Base-by-base conservation (phyloP, 2,888 invertebrate species). In the Dynastes grantii region DNA sequence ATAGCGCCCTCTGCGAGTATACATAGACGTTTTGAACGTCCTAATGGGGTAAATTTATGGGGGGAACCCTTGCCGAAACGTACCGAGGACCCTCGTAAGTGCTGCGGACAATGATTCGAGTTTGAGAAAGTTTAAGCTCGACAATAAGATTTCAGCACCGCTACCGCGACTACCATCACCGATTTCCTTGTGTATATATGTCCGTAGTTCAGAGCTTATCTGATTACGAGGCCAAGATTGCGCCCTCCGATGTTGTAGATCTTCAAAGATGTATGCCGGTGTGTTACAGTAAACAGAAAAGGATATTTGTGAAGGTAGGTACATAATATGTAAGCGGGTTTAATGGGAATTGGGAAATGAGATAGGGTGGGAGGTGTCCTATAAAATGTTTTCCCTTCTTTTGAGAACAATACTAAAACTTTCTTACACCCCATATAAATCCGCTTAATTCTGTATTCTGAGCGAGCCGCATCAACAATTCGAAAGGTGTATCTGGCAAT, bases 31-130 rank as follows among this genome's bases (percentile, higher is more conserved):
- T 63, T 63, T 27, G 73, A 45, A 75, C 61, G 61, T 61, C 63
- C 61, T 61, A 75, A 75, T 75, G 73, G 73, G 61, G 40, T 75
- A 75, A 75, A 75, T 75, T 75, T 75, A 75, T 75, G 73, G 73
- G 73, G 73, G 63, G 32, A 61, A 40, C 61, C 65, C 65, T 45
- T 40, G 45, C 27, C 22, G 45, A 49, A 61, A 61, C 73, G 61
- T 75, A 75, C 61, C 32, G 32, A 37, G 61, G 61, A 75, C 73
- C 73, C 73, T 75, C 27, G 61, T 61, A 75, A 75, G 61, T 75
- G 73, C 73, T 63, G 13, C 73, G 37, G 61, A 75, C 73, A 75
- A 75, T 75, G 73, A 75, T 75, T 75, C 73, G 61, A 75, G 73
- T 75, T 75, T 61, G 61, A 68, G 68, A 51, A 68, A 68, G 22